These are phyloP conservation scores for Chaetophractus vellerosus DNA, from an alignment of 2,797 vertebrate genomes.

Conservation along the genomic window DNA sequence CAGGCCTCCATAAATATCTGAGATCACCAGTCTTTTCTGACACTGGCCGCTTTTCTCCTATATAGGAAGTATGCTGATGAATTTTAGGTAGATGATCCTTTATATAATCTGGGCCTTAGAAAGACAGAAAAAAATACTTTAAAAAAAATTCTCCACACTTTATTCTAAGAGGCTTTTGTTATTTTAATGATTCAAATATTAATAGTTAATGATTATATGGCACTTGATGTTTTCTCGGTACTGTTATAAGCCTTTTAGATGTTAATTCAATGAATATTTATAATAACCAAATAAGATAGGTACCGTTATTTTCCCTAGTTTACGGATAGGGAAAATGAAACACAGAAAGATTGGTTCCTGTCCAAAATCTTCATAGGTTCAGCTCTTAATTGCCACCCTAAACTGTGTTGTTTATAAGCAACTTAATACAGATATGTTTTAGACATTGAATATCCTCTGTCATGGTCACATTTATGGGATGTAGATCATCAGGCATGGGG, in stretches of 20 bases:
- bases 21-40: conserved; percentile 89
- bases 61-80: conserved; percentile 83
- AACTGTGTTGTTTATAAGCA: background rate
- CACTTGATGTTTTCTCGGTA: background rate
- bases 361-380: background rate
- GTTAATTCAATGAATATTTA: background rate
- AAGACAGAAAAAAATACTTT: conserved; percentile 36
- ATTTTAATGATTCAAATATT: background rate
- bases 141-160: background rate
- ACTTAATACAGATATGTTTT: background rate
- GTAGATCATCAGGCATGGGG: background rate
- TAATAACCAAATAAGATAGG: background rate
- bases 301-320: background rate
- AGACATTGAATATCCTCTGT: background rate
- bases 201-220: background rate
- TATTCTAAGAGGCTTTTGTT: background rate
- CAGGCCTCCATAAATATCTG: conserved; percentile 88
- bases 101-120: conserved; percentile 91
- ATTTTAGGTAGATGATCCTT: conserved; percentile 90
- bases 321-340: background rate
- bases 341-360: background rate
- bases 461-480: background rate
- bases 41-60: conserved; percentile 85
- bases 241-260: background rate
- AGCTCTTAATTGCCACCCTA: background rate